Percentiles rank a stretch among this genome's conserved stretches.
These are phyloP conservation scores for Gymnosoma rotundatum DNA, from an alignment of 2,888 invertebrate genomes.

Conservation along the genomic window DNA sequence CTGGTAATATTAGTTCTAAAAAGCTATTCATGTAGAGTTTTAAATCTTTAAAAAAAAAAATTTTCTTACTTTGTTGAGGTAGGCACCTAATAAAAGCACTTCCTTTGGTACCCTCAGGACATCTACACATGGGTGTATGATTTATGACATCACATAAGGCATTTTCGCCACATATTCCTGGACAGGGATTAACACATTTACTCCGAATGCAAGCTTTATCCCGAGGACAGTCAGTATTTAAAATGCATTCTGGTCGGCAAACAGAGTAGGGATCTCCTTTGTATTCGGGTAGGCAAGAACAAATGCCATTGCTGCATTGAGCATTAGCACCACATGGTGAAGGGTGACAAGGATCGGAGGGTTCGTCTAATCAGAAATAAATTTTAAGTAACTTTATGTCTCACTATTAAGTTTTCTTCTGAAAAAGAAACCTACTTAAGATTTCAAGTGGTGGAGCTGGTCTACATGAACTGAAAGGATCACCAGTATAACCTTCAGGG, in stretches of 20 bases:
- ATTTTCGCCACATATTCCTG: conserved; percentile 88
- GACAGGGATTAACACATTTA: conserved; percentile 90
- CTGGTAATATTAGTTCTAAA: conserved; percentile 79
- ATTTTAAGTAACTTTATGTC: neutral
- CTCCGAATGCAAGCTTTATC: conserved; percentile 87
- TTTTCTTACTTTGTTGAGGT: conserved; percentile 76
- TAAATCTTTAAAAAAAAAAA: too few species aligned
- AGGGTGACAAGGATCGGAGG: conserved; percentile 85
- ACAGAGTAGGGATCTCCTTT: conserved; percentile 90
- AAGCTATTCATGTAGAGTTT: neutral
- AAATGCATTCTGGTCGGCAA: conserved; percentile 90
- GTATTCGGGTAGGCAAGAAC: conserved; percentile 88
- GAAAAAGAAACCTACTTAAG: conserved; percentile 74
- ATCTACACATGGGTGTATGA: conserved; percentile 89
- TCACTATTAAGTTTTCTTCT: conserved; percentile 22
- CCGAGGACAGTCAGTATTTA: conserved; percentile 87
- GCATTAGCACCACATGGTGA: conserved; percentile 90
- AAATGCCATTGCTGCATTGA: conserved; percentile 84
- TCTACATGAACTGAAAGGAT: conserved; percentile 83
- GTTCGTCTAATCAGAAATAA: conserved; percentile 78
- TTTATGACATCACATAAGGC: conserved; percentile 89
- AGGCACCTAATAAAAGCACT: conserved; percentile 90
- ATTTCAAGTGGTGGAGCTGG: conserved; percentile 75
- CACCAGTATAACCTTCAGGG: conserved; percentile 84
- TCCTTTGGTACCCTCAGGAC: conserved; percentile 85